Base-by-base conservation (phyloP, 1,140 invertebrate genomes). In the Drosophila tristis region DNA sequence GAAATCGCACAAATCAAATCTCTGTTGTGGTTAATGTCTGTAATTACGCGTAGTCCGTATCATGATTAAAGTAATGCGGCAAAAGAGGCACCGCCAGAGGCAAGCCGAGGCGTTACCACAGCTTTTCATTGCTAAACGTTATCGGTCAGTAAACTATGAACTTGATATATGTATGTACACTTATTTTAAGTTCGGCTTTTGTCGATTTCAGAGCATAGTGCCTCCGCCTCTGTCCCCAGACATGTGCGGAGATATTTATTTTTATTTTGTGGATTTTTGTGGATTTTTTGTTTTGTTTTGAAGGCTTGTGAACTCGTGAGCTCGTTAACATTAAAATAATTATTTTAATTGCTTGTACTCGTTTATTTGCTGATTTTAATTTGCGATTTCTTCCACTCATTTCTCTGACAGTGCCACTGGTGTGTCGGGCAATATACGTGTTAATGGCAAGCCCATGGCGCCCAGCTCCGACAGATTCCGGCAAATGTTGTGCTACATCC, bases 401-500 rank as follows among this genome's bases (percentile, higher is more conserved):
- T 55, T 71, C 26, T 57, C 16, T 47, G 49, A 82, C 92, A 94
- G 95, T 85, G 90, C 93, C 72, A 93, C 93, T 20, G 94, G 95
- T 45, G 94, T 95, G 3, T 94, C 92, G 39, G 96, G 96, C 9
- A 93, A 93, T 59, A 95, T 97, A 61, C 92, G 94, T 45, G 94
- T 98, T 2, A 98, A 98, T 85, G 96, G 96, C 5, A 94, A 95
- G 74, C 92, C 94, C 4, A 93, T 97, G 16, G 94, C 96, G 64
- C 94, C 97, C 86, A 93, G 95, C 61, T 93, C 95, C 29, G 92
- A 93, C 67, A 91, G 92, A 57, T 96, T 95, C 93, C 94, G 95
- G 76, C 97, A 96, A 92, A 94, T 97, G 50, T 96, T 96, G 4
- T 96, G 96, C 82, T 98, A 98, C 92, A 98, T 98, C 78, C 97